Conservation (phyloP, 2,113 vertebrate species). For the Ptychochromis oligacanthus region DNA sequence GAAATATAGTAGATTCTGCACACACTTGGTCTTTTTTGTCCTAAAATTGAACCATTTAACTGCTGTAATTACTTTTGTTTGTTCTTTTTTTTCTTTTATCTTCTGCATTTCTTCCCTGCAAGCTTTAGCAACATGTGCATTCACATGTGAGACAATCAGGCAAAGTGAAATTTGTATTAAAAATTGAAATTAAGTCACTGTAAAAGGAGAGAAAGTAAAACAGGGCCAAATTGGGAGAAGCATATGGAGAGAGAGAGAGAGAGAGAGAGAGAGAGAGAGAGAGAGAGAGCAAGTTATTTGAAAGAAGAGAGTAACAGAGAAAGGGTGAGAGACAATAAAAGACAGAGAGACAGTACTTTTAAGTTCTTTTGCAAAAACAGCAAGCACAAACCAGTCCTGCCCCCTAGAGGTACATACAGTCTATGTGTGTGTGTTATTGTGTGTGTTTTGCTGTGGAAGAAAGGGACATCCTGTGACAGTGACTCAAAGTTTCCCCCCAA, state of each 20-base stretch:
- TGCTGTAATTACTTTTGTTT: neutral
- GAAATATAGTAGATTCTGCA: neutral
- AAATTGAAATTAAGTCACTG: neutral
- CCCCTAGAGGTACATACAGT: conserved; percentile 68
- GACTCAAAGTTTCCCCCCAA: conserved; percentile 82
- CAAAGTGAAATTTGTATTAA: neutral
- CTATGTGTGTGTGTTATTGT: conserved; percentile 21
- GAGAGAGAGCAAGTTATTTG: neutral
- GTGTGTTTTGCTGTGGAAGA: conserved; percentile 79
- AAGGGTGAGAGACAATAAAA: conserved; percentile 6
- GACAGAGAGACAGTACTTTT: neutral
- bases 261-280: neutral
- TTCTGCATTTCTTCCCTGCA: neutral
- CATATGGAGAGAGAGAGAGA: neutral
- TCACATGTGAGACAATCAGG: neutral
- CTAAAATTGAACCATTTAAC: neutral
- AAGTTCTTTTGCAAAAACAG: neutral
- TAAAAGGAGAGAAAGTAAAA: neutral
- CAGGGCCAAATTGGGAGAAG: neutral
- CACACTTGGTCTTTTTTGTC: neutral
- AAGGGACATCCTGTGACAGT: conserved; percentile 88
- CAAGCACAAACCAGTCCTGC: conserved; percentile 67
- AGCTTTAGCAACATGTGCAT: neutral
- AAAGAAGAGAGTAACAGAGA: neutral
- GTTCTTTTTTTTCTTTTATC: neutral